Percentiles rank a stretch among this genome's conserved stretches.
phyloP scores from a whole-genome alignment of 2,888 invertebrate species.

The Tholera decimalis region DNA sequence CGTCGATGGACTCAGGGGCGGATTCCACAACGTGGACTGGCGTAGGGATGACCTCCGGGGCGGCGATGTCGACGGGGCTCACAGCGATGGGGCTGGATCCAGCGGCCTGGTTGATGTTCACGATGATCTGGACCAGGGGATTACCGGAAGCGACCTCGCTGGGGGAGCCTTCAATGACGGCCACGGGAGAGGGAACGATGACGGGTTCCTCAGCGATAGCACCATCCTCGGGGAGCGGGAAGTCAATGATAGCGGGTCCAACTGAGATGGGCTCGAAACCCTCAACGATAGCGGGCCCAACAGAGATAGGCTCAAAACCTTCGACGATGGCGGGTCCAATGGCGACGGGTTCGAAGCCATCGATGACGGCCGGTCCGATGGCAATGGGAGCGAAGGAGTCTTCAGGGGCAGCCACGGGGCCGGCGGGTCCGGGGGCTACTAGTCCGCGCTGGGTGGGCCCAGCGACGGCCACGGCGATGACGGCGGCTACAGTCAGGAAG shows the following conservation, averaged over 20 bases:
- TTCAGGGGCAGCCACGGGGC: slow-evolving; percentile 36
- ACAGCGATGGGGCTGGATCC: slow-evolving; percentile 45
- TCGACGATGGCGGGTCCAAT: neutral
- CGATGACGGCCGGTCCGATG: slow-evolving; percentile 10
- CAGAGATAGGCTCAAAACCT: slow-evolving; percentile 24
- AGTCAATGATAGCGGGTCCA: slow-evolving; percentile 26
- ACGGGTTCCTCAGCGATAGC: slow-evolving; percentile 58
- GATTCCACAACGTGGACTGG: too few species aligned
- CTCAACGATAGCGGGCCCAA: slow-evolving; percentile 53
- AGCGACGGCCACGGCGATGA: slow-evolving; percentile 58
- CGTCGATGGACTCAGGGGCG: too few species aligned
- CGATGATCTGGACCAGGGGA: slow-evolving; percentile 72
- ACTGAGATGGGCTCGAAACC: neutral
- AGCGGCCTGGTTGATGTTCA: slow-evolving; percentile 68
- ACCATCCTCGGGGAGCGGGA: slow-evolving; percentile 48
- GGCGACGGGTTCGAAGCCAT: slow-evolving; percentile 14
- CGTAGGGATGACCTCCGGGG: too few species aligned
- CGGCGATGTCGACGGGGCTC: slow-evolving; percentile 66
- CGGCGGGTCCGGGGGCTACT: slow-evolving; percentile 50
- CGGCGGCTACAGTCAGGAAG: slow-evolving; percentile 51
- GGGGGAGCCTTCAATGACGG: slow-evolving; percentile 6
- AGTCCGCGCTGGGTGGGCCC: slow-evolving; percentile 55
- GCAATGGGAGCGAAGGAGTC: slow-evolving; percentile 18
- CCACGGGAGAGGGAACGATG: slow-evolving; percentile 26
- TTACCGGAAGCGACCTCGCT: slow-evolving; percentile 32